Conservation (phyloP, 2,888 invertebrate species). For the Conops quadrifasciatus region DNA sequence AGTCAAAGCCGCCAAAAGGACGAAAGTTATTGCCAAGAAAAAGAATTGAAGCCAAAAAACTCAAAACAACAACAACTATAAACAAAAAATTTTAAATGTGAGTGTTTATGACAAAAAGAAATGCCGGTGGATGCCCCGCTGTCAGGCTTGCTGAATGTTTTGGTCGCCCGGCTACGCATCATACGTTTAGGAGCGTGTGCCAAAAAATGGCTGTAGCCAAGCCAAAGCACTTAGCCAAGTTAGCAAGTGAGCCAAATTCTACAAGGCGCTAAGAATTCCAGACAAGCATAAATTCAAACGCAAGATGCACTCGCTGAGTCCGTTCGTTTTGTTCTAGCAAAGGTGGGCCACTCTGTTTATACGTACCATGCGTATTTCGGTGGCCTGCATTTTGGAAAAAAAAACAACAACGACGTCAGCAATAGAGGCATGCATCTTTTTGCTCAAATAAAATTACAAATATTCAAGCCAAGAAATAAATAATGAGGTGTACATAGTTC, state of each 20-base stretch:
- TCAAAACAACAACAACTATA: background rate
- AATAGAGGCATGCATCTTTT: conserved; percentile 1
- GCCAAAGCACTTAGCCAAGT: conserved; percentile 29
- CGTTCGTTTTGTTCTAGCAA: background rate
- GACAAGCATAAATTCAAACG: conserved; percentile 27
- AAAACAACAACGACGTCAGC: conserved; percentile 4
- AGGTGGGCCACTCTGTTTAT: conserved; percentile 12
- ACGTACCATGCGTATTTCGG: background rate
- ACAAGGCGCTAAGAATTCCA: conserved; percentile 30
- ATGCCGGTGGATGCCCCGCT: background rate
- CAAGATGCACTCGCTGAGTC: conserved; percentile 16
- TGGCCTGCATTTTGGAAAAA: conserved; percentile 15
- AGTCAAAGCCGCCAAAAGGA: conserved; percentile 22
- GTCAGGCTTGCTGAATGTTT: background rate
- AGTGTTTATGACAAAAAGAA: background rate
- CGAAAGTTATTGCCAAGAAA: conserved; percentile 37
- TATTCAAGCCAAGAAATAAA: conserved; percentile 23
- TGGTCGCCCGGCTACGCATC: background rate
- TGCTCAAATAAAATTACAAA: conserved; percentile 10
- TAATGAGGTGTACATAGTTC: background rate
- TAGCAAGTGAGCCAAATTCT: conserved; percentile 30
- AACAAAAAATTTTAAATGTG: too few relatives aligned
- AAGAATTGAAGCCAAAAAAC: conserved; percentile 21
- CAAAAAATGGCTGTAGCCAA: background rate
- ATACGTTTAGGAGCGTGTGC: conserved; percentile 19